A percentile compares a stretch with the other conserved stretches of the same genome.
Evolutionary conservation across 2,888 invertebrate genomes (phyloP).

Genomic region (Amiota communis): DNA sequence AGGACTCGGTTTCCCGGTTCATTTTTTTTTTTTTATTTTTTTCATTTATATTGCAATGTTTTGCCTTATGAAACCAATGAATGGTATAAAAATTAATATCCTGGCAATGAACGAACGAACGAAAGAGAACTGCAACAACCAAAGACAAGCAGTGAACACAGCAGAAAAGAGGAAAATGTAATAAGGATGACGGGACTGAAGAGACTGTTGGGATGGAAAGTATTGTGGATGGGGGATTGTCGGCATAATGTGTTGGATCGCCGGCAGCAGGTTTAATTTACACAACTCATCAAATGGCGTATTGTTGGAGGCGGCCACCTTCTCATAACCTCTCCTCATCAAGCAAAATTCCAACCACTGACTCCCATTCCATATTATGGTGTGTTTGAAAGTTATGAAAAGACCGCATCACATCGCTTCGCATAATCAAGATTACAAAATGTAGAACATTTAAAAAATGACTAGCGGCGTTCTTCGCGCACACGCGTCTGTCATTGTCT

Average conservation of each 20-base stretch:
- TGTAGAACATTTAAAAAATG: conserved; percentile 61
- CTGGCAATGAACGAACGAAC: conserved; percentile 47
- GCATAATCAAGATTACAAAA: conserved; percentile 32
- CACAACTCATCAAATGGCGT: conserved; percentile 41
- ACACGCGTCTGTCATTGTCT: background rate
- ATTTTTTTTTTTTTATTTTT: conserved; percentile 14
- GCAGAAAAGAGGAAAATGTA: conserved; percentile 32
- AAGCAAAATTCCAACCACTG: background rate
- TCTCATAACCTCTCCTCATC: background rate
- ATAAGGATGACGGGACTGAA: conserved; percentile 32
- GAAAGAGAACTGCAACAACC: background rate
- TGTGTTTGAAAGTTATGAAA: no score
- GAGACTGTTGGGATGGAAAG: background rate
- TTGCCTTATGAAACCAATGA: conserved; percentile 59
- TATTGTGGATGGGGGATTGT: background rate
- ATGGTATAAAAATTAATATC: conserved; percentile 72
- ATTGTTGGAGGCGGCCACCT: no score
- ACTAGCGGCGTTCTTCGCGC: conserved; percentile 52
- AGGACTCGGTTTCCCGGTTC: background rate
- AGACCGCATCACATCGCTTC: background rate
- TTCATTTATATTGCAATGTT: conserved; percentile 17
- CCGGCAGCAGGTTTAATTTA: conserved; percentile 65
- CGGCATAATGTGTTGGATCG: conserved; percentile 35
- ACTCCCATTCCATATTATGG: no score
- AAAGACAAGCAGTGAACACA: conserved; percentile 17